These are phyloP conservation scores for Sander lucioperca DNA, from an alignment of 2,113 vertebrate species.

Conservation along the genomic window DNA sequence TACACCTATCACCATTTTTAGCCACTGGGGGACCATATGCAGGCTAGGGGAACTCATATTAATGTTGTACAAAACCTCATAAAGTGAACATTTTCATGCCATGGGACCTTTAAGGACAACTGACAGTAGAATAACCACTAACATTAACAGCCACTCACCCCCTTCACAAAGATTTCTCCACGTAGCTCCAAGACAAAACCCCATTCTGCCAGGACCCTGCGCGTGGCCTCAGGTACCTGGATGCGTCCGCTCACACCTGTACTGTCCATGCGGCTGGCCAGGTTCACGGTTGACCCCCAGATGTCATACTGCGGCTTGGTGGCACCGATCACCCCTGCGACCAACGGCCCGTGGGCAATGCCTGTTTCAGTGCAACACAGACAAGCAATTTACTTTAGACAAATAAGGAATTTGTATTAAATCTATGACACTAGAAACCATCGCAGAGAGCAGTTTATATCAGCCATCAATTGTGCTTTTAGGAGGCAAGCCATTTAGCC, in stretches of 20 bases:
- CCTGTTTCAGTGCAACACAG: constrained; percentile 76
- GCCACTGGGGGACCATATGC: no score
- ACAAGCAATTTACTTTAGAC: background rate
- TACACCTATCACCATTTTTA: no score
- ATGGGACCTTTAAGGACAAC: no score
- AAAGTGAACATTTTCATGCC: no score
- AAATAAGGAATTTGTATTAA: background rate
- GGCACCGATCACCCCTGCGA: constrained; percentile 93
- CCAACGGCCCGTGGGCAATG: constrained; percentile 93
- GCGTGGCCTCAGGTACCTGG: constrained; percentile 94
- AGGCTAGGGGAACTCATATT: no score
- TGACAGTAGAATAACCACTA: background rate
- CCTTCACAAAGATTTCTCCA: constrained; percentile 96
- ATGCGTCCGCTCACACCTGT: constrained; percentile 92
- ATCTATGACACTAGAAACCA: background rate
- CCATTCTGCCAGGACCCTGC: constrained; percentile 90
- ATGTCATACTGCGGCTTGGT: constrained; percentile 95
- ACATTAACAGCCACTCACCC: constrained; percentile 79
- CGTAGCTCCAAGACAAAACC: constrained; percentile 95
- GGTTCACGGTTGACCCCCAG: constrained; percentile 94
- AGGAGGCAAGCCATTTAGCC: background rate
- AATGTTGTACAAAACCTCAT: no score
- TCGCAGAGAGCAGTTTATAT: background rate
- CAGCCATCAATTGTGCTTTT: background rate
- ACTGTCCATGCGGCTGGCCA: constrained; percentile 97